Conservation (phyloP, 1,140 invertebrate species). For the Drosophila saltans region DNA sequence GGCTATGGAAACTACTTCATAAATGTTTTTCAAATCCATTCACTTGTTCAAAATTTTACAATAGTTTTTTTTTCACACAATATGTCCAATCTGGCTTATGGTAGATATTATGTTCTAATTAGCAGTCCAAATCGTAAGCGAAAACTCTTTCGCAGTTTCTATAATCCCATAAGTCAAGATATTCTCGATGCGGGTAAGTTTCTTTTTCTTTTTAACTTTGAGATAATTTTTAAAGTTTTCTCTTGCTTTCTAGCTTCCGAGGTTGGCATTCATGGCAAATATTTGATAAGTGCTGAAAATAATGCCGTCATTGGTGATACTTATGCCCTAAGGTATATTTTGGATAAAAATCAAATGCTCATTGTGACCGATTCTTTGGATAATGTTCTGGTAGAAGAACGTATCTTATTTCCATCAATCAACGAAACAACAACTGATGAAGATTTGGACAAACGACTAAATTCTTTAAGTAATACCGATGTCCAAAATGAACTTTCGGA, state of each 20-base stretch:
- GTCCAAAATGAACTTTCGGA: neutral
- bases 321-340: slow-evolving; percentile 2
- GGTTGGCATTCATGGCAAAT: slow-evolving; percentile 31
- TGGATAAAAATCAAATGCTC: slow-evolving; percentile 23
- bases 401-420: neutral
- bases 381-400: neutral
- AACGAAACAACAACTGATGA: slow-evolving; percentile 21
- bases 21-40: neutral
- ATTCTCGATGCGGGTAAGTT: slow-evolving; percentile 2
- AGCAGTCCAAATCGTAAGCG: neutral
- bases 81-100: neutral
- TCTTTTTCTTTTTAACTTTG: neutral
- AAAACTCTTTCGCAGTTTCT: slow-evolving; percentile 5
- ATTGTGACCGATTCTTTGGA: slow-evolving; percentile 18
- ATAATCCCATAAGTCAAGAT: slow-evolving; percentile 3
- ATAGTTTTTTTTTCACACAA: neutral
- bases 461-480: neutral
- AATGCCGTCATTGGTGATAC: slow-evolving; percentile 31
- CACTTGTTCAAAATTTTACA: neutral
- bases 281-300: slow-evolving; percentile 32
- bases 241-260: slow-evolving; percentile 3
- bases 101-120: slow-evolving; percentile 2
- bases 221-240: too few species aligned
- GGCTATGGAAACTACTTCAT: neutral
- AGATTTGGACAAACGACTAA: neutral